Base-by-base conservation (phyloP, 1,140 invertebrate species). In the Eufriesea mexicana region DNA sequence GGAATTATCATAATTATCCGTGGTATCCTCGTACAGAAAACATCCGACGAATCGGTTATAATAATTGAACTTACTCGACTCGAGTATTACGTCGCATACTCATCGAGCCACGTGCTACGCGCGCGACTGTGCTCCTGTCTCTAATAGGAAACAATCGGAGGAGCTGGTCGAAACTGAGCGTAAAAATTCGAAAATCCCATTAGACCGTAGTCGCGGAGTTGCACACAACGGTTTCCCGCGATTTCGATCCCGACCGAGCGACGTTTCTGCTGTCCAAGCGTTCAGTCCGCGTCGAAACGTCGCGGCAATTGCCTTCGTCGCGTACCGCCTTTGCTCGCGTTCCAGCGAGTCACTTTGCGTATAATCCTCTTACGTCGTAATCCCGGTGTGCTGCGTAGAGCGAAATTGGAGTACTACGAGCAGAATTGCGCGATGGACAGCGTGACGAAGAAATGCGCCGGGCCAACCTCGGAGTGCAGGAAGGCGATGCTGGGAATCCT, bases 341-440 rank as follows among this genome's bases (percentile, higher is more conserved):
- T n/a, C 49, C 2, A 51, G 42, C n/a, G n/a, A 45, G 2, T 51
- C 16, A 25, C n/a, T 16, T 25, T 18, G 16, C 8, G 28, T 20
- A 14, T 42, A 73, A 74, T 23, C 23, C 2, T n/a, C 57, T 75
- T n/a, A 20, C 5, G 1, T 35, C 35, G 35, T 35, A 4, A 35
- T 35, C 35, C 35, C n/a, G n/a, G n/a, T 28, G 42, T 20, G 35
- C 20, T 54, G 20, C n/a, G 16, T 93, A 98, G 97, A 91, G 94
- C 95, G 55, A 96, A 97, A 84, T 93, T 98, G 86, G 97, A 98
- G 91, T 96, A 97, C 92, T 98, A 98, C 93, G 98, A 98, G 91
- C 97, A 98, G 92, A 97, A 97, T 79, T 98, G 98, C 93, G 97
- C 98, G 0, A 97, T 98, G 71, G 98, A 98, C 92, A 97, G 97